Percentiles rank a stretch among this genome's conserved stretches.
These are phyloP conservation scores for Conomelus anceps DNA, from an alignment of 2,888 invertebrate genomes.

Conservation along the genomic window DNA sequence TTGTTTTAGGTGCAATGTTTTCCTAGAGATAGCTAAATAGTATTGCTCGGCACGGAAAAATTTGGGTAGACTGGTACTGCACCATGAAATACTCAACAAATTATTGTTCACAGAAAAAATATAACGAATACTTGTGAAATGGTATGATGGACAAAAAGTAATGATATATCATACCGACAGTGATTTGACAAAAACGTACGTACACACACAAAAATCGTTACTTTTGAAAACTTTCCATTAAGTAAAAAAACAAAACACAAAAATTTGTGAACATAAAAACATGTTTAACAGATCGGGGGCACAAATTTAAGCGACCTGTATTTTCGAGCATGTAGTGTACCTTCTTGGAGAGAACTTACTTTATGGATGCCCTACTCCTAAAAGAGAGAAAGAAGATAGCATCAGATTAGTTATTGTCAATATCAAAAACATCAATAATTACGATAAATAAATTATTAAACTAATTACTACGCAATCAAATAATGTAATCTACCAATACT, in stretches of 20 bases:
- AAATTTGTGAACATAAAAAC: constrained; percentile 6
- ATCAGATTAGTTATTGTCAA: not conserved
- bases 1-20: too few species aligned
- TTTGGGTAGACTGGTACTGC: too few species aligned
- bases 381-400: constrained; percentile 3
- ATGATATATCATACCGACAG: not conserved
- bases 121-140: not conserved
- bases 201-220: constrained; percentile 12
- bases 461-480: not conserved
- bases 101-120: not conserved
- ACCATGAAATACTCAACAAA: not conserved
- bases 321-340: not conserved
- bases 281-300: not conserved
- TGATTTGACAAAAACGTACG: not conserved
- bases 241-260: constrained; percentile 4
- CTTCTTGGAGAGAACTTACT: not conserved
- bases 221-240: constrained; percentile 4
- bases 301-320: not conserved
- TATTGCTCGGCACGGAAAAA: too few species aligned
- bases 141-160: not conserved
- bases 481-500: not conserved
- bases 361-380: constrained; percentile 9
- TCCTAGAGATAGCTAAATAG: too few species aligned
- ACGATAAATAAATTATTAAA: not conserved
- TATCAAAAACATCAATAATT: not conserved